These are phyloP conservation scores for Sphaerophoria rueppellii DNA, from an alignment of 2,888 invertebrate genomes.

Conservation along the genomic window DNA sequence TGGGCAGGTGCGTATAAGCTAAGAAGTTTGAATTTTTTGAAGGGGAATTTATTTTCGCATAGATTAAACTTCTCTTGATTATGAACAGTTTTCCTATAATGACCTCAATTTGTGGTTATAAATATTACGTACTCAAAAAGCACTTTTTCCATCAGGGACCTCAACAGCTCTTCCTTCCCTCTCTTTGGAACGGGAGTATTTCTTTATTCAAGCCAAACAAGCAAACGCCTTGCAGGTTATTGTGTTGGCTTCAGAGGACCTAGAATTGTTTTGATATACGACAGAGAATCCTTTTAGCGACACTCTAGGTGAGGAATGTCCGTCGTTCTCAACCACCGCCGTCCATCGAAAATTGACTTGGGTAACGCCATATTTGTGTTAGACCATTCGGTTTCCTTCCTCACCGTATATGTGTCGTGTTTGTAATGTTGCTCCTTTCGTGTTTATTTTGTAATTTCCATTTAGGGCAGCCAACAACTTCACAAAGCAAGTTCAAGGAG, in stretches of 20 bases:
- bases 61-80: too few relatives aligned
- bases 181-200: too few relatives aligned
- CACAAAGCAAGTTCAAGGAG: conserved; percentile 62
- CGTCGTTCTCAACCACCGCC: neutral
- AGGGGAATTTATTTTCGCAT: too few relatives aligned
- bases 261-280: neutral
- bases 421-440: conserved; percentile 11
- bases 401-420: neutral
- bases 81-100: neutral
- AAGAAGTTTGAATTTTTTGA: neutral
- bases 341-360: conserved; percentile 1
- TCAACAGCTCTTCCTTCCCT: too few relatives aligned
- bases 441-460: conserved; percentile 2
- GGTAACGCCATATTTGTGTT: neutral
- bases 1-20: neutral
- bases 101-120: too few relatives aligned
- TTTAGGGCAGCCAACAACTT: conserved; percentile 1
- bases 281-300: neutral
- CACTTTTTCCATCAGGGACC: too few relatives aligned
- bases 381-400: conserved; percentile 7
- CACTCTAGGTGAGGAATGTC: conserved; percentile 7
- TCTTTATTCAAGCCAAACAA: neutral
- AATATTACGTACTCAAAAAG: too few relatives aligned
- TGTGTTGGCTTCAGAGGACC: neutral
- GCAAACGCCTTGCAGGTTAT: neutral